Base-by-base conservation (phyloP, 2,888 invertebrate species). In the Branchellion lobata region DNA sequence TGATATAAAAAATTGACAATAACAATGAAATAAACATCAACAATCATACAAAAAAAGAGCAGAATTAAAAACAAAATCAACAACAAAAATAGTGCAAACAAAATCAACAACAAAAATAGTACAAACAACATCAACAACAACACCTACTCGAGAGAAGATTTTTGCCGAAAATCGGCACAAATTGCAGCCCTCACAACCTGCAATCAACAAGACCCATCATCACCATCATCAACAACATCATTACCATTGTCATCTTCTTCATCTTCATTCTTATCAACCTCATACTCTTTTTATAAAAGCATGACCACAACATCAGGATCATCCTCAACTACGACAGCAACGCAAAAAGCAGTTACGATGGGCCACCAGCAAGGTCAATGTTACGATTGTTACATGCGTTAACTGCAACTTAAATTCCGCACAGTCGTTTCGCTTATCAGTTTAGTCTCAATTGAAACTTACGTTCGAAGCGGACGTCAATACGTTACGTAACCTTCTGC, bases 101-200 rank as follows among this genome's bases (percentile, higher is more conserved):
- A n/a, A 21, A 68, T 24, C 69, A n/a, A 68, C 69, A 72, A 72
- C 72, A 72, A 33, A 29, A n/a, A 27, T 36, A 40, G 14, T 14
- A 40, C 21, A 33, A 40, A 36, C 24, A 36, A 11, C 40, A 0
- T 21, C 21, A 73, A 40, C 40, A 36, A 24, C 47, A 18, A 21
- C 73, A 36, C 2, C 27, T 24, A 21, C n/a, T 36, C 3, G n/a
- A 21, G 27, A 24, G 21, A 21, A 0, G 31, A 34, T 8, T n/a
- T 73, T 33, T 18, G 40, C 21, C 0, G 27, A 40, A 24, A 27
- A 27, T 33, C 73, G 1, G 18, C 73, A 21, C 33, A 34, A 40
- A 36, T 40, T 21, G 40, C 24, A n/a, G 47, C 73, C n/a, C 14
- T n/a, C 21, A 24, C 65, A 65, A 65, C 24, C 18, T 27, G 40